Evolutionary conservation across 2,888 invertebrate genomes (phyloP).

Genomic region (Pheosia tremula): DNA sequence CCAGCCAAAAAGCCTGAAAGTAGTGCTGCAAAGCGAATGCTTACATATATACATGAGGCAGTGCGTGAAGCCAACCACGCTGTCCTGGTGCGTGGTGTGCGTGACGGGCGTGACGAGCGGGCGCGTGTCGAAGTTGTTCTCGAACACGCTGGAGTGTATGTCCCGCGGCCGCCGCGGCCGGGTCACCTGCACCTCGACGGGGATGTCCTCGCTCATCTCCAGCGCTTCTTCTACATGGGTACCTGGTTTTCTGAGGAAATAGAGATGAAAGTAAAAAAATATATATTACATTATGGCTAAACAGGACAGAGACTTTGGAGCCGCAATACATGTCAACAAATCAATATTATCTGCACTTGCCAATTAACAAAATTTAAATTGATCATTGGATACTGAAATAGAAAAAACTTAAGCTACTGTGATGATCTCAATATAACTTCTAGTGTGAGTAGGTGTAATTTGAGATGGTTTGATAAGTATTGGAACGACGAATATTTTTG

Average conservation of each 20-base stretch:
- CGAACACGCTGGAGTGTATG: slow-evolving; percentile 57
- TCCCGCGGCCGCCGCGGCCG: slow-evolving; percentile 45
- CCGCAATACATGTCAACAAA: too few species aligned
- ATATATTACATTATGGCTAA: too few species aligned
- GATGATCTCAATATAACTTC: too few species aligned
- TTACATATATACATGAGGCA: slow-evolving; percentile 77
- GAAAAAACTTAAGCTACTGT: too few species aligned
- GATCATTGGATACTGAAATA: too few species aligned
- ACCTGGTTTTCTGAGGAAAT: slow-evolving; percentile 65
- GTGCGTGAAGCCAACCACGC: slow-evolving; percentile 66
- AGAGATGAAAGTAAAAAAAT: background rate
- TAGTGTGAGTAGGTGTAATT: too few species aligned
- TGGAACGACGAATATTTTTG: too few species aligned
- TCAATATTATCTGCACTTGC: too few species aligned
- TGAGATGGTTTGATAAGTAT: too few species aligned
- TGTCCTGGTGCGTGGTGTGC: slow-evolving; percentile 38
- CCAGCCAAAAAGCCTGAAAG: too few species aligned
- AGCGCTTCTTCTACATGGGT: slow-evolving; percentile 69
- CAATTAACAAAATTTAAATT: too few species aligned
- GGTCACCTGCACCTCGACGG: slow-evolving; percentile 29
- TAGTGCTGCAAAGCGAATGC: slow-evolving; percentile 32
- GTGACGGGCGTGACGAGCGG: slow-evolving; percentile 15
- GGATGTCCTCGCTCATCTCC: slow-evolving; percentile 66
- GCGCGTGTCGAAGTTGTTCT: slow-evolving; percentile 64
- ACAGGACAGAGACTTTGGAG: too few species aligned